These are phyloP conservation scores for Morone chrysops DNA, from an alignment of 2,113 vertebrate species.

Conservation along the genomic window DNA sequence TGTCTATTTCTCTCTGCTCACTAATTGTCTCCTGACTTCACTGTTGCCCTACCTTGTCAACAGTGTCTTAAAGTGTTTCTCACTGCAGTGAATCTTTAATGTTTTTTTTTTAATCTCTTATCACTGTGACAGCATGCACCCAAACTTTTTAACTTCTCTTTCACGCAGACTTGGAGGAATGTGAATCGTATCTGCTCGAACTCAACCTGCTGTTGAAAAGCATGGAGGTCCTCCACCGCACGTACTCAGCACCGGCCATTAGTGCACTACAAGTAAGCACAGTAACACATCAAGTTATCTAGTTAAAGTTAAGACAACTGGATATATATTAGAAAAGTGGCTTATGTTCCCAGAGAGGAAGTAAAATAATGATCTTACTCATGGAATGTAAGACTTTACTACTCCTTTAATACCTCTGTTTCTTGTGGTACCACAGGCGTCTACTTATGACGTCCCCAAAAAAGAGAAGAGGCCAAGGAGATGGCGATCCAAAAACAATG, in stretches of 20 bases:
- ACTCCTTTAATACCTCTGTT: neutral
- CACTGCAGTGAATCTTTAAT: neutral
- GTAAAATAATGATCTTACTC: neutral
- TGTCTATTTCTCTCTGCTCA: neutral
- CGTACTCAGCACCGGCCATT: conserved; percentile 91
- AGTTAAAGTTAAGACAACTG: neutral
- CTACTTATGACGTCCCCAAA: conserved; percentile 91
- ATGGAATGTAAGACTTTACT: neutral
- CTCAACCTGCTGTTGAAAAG: conserved; percentile 93
- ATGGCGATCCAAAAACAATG: conserved; percentile 91
- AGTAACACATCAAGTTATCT: neutral
- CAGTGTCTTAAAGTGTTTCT: neutral
- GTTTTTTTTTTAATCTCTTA: neutral
- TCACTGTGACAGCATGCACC: neutral
- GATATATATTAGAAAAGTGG: neutral
- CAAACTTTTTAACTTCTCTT: conserved; percentile 14
- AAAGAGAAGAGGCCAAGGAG: conserved; percentile 93
- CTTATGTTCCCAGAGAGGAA: neutral
- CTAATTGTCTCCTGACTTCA: neutral
- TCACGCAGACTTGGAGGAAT: conserved; percentile 88
- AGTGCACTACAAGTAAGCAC: conserved; percentile 72
- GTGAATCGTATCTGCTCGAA: conserved; percentile 89
- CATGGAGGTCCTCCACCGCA: conserved; percentile 95
- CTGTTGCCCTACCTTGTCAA: neutral
- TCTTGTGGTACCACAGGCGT: conserved; percentile 77